Base-by-base conservation (phyloP, 2,113 vertebrate genomes). In the Cranoglanis bouderius region DNA sequence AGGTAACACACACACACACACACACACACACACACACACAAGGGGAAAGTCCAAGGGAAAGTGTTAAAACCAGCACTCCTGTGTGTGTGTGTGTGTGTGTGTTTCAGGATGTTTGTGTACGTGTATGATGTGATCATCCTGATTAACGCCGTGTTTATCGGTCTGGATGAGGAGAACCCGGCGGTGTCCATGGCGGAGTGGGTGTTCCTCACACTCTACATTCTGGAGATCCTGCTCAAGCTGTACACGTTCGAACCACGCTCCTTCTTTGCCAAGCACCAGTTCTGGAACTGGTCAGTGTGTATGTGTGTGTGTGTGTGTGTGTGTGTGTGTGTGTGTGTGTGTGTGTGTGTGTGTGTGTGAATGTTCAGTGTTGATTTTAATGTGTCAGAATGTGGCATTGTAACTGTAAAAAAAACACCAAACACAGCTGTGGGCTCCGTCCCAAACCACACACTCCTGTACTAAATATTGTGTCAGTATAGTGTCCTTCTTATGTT, bases 241-340 rank as follows among this genome's bases (percentile, higher is more conserved):
- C 93, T 98, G n/a, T 99, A 98, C 91, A 96, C 96, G 0, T 96
- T 96, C 0, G 97, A 99, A 88, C 98, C 97, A 0, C 93, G 95
- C 21, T 91, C 92, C 0, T 98, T 98, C 90, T 98, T 97, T 59
- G 95, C 96, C 91, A 96, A 89, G 86, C 97, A 96, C 89, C 96
- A 95, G 90, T 99, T 98, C 94, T 99, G 98, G 98, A 99, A 99
- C 94, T 98, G 98, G 98, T 98, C 90, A 96, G 95, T 26, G 40
- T 32, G 43, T 55, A 14, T 35, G 80, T 38, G n/a, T 29, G 21
- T 21, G 29, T 32, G 51, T 75, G 35, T 6, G 24, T 51, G 19
- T 51, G 7, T 29, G 29, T 63, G 24, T 77, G 95, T 26, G 35
- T 32, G 43, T 55, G 29, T 32, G 77, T 32, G 29, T 26, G 19